Conservation (phyloP, 2,888 invertebrate species). For the Caenorhabditis angaria region DNA sequence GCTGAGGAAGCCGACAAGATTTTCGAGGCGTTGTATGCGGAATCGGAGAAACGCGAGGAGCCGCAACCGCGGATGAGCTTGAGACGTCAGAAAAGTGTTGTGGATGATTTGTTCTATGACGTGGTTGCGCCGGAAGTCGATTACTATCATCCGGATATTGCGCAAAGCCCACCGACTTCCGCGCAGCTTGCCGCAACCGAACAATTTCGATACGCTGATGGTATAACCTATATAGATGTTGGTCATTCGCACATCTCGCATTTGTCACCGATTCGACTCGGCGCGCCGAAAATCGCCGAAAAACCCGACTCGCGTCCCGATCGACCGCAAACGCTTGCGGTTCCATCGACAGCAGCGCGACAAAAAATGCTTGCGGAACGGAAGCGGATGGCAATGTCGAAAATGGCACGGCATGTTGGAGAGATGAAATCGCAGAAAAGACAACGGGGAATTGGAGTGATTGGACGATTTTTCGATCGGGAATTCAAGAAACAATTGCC, state of each 20-base stretch:
- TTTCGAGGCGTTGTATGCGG: background rate
- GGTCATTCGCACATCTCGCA: slow-evolving; percentile 14
- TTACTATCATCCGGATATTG: slow-evolving; percentile 36
- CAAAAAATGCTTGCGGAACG: background rate
- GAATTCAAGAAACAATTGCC: background rate
- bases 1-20: background rate
- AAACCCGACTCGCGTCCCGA: too few relatives aligned
- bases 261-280: too few relatives aligned
- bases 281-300: too few relatives aligned
- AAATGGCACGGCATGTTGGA: slow-evolving; percentile 9
- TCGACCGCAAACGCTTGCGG: too few relatives aligned
- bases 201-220: background rate
- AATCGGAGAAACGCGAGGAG: background rate
- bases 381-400: background rate
- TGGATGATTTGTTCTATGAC: slow-evolving; percentile 8
- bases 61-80: background rate
- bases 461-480: slow-evolving; percentile 20
- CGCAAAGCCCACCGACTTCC: slow-evolving; percentile 27
- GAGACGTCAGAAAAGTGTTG: slow-evolving; percentile 13
- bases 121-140: slow-evolving; percentile 28
- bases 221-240: slow-evolving; percentile 28
- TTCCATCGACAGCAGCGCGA: background rate
- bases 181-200: slow-evolving; percentile 11
- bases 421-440: background rate
- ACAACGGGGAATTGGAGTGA: slow-evolving; percentile 29